A percentile compares a stretch with the other conserved stretches of the same genome.
Evolutionary conservation across 2,113 vertebrate species (phyloP).

Genomic region (Anser cygnoides): DNA sequence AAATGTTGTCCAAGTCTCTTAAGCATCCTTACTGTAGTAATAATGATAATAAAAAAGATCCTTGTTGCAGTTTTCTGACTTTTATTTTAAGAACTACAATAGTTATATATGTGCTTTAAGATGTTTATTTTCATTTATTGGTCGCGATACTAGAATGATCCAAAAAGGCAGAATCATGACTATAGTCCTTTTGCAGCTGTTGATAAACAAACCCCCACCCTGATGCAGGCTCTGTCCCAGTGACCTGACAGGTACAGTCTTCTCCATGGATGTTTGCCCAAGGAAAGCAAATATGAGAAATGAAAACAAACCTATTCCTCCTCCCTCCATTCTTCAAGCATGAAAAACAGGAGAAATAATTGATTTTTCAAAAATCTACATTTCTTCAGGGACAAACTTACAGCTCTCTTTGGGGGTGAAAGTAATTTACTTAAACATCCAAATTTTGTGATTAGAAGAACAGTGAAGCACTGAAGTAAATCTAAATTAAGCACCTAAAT

Average conservation of each 20-base stretch:
- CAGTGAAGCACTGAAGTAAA: neutral
- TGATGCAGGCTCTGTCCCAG: neutral
- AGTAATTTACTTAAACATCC: neutral
- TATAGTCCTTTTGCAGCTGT: neutral
- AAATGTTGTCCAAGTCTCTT: neutral
- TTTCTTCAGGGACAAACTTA: neutral
- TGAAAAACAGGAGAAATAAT: neutral
- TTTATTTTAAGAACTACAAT: neutral
- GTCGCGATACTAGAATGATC: neutral
- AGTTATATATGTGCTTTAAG: neutral
- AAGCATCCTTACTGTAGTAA: neutral
- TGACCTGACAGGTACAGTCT: neutral
- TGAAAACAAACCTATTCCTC: neutral
- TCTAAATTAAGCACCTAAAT: slow-evolving; percentile 17
- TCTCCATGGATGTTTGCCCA: neutral
- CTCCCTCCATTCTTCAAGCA: neutral
- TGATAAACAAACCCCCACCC: neutral
- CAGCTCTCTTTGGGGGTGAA: neutral
- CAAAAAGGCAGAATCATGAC: neutral
- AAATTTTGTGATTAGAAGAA: neutral
- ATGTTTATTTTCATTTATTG: neutral
- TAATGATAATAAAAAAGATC: neutral
- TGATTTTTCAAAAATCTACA: neutral
- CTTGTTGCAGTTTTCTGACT: neutral
- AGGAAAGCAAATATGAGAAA: neutral